Evolutionary conservation across 2,888 invertebrate species (phyloP).

Genomic region (Cryptophagus acutangulus): DNA sequence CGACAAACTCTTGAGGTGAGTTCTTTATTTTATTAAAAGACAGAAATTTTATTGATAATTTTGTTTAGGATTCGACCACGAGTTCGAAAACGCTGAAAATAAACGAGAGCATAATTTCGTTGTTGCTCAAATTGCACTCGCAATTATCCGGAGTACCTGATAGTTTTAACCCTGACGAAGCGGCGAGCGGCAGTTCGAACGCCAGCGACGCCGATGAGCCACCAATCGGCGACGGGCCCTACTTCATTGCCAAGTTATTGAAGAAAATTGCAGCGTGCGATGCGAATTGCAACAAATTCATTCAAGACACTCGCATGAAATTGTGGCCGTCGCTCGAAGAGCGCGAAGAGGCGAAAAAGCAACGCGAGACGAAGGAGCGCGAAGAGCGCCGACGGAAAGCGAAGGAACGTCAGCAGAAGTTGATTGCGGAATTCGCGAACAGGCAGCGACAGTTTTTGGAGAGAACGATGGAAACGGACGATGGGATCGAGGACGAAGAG

Average conservation of each 20-base stretch:
- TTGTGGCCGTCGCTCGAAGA: slow-evolving; percentile 81
- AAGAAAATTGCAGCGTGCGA: slow-evolving; percentile 70
- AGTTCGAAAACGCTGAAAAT: slow-evolving; percentile 49
- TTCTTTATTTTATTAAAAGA: too few relatives aligned
- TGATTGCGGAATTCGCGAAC: slow-evolving; percentile 90
- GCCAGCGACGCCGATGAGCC: slow-evolving; percentile 23
- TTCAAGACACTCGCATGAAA: slow-evolving; percentile 63
- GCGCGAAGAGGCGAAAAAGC: slow-evolving; percentile 68
- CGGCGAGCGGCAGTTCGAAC: slow-evolving; percentile 34
- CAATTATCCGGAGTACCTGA: slow-evolving; percentile 80
- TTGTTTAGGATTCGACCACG: slow-evolving; percentile 30
- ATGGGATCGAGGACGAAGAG: slow-evolving; percentile 53
- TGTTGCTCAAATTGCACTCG: slow-evolving; percentile 86
- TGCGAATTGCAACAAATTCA: slow-evolving; percentile 62
- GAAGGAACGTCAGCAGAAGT: slow-evolving; percentile 82
- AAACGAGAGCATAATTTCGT: slow-evolving; percentile 84
- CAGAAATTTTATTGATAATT: too few relatives aligned
- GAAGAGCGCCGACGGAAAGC: slow-evolving; percentile 81
- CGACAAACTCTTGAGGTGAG: slow-evolving; percentile 38
- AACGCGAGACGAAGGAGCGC: slow-evolving; percentile 65
- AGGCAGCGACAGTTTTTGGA: slow-evolving; percentile 90
- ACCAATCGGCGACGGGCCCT: slow-evolving; percentile 78
- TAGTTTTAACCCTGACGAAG: slow-evolving; percentile 58
- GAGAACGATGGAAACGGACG: slow-evolving; percentile 62
- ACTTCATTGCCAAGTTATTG: slow-evolving; percentile 77